Conservation (phyloP, 2,888 invertebrate species). For the Phoenoteleia sp. region DNA sequence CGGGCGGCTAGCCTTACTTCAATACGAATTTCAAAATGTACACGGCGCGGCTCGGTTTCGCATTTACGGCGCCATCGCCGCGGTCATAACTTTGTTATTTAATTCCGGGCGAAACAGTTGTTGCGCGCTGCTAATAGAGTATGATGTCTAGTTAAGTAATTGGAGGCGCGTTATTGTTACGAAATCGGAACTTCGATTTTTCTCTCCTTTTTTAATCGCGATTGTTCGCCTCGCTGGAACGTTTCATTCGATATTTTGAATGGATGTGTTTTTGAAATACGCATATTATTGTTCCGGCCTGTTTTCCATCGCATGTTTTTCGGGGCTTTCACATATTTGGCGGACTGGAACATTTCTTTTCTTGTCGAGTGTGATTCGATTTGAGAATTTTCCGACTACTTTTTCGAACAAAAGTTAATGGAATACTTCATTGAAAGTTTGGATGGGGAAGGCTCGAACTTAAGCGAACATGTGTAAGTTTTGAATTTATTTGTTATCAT, state of each 20-base stretch:
- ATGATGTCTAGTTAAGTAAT: slow-evolving; percentile 44
- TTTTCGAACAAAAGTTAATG: not conserved
- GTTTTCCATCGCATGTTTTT: slow-evolving; percentile 22
- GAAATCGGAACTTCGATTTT: not conserved
- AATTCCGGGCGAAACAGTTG: slow-evolving; percentile 49
- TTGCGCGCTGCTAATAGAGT: slow-evolving; percentile 43
- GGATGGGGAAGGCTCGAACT: too few species aligned
- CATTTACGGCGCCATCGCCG: slow-evolving; percentile 52
- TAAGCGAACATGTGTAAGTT: too few species aligned
- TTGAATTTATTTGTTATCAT: too few species aligned
- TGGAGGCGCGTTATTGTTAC: slow-evolving; percentile 29
- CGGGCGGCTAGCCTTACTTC: slow-evolving; percentile 53
- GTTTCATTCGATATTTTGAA: slow-evolving; percentile 20
- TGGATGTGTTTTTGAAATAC: slow-evolving; percentile 14
- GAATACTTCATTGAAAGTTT: not conserved
- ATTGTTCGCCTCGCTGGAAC: not conserved
- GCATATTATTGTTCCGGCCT: slow-evolving; percentile 22
- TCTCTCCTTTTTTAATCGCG: slow-evolving; percentile 3
- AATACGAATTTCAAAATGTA: slow-evolving; percentile 62
- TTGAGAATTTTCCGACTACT: not conserved
- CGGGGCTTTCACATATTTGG: slow-evolving; percentile 27
- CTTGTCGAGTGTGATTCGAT: slow-evolving; percentile 12
- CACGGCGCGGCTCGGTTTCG: not conserved
- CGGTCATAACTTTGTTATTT: slow-evolving; percentile 53
- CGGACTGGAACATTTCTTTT: slow-evolving; percentile 27